phyloP scores from a whole-genome alignment of 2,888 invertebrate genomes.

The Cybosia mesomella region DNA sequence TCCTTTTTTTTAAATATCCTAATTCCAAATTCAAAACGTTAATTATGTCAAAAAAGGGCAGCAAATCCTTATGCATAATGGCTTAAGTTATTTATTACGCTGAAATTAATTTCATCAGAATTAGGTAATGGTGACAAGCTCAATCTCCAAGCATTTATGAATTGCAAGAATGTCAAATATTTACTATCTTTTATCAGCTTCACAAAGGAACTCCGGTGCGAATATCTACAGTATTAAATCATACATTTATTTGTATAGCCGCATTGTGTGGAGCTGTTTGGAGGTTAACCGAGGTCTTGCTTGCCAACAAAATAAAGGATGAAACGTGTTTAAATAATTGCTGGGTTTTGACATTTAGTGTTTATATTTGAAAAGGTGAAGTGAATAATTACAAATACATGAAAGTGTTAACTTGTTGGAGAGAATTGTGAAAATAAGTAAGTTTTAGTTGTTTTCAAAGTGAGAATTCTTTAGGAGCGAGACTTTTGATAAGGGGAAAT shows the following conservation, averaged over 20 bases:
- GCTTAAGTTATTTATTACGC: background rate
- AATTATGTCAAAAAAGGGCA: background rate
- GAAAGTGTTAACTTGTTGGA: background rate
- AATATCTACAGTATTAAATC: constrained; percentile 46
- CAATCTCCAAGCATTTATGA: background rate
- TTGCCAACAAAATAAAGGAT: background rate
- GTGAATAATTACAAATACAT: constrained; percentile 7
- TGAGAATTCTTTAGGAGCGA: background rate
- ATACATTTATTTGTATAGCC: constrained; percentile 41
- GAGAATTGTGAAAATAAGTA: background rate
- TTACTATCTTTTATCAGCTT: constrained; percentile 40
- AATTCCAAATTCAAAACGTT: background rate
- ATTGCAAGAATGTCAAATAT: constrained; percentile 31
- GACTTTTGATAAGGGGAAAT: background rate
- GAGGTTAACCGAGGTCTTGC: constrained; percentile 2
- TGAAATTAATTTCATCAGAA: background rate
- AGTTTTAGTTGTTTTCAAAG: background rate
- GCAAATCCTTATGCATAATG: background rate
- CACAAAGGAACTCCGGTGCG: constrained; percentile 39
- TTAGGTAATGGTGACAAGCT: background rate
- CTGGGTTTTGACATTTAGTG: background rate
- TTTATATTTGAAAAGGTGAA: constrained; percentile 9
- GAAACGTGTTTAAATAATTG: constrained; percentile 1
- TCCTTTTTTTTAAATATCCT: background rate
- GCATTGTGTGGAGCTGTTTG: constrained; percentile 33